These are phyloP conservation scores for Morus bassanus DNA, from an alignment of 2,797 vertebrate genomes.

Conservation along the genomic window DNA sequence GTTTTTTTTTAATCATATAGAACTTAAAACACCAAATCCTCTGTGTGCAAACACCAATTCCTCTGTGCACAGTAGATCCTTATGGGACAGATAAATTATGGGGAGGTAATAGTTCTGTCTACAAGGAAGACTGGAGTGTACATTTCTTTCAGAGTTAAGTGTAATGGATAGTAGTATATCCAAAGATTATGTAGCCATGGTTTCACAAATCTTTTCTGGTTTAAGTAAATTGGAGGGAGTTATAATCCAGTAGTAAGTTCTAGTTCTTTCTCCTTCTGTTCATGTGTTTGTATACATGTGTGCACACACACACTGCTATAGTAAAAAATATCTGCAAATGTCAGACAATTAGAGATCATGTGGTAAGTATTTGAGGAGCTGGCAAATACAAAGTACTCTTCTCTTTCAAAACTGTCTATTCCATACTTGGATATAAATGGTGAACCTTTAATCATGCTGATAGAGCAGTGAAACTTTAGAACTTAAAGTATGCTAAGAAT, in stretches of 20 bases:
- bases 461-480: background rate
- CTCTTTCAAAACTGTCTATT: background rate
- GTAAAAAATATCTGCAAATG: background rate
- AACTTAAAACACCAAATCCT: background rate
- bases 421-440: background rate
- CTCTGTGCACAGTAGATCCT: background rate
- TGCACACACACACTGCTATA: too few relatives aligned
- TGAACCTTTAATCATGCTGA: background rate
- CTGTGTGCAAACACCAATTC: background rate
- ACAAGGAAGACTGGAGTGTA: background rate
- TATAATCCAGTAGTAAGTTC: background rate
- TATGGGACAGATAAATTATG: background rate
- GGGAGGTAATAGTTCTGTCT: background rate
- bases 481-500: background rate
- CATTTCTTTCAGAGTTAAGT: background rate
- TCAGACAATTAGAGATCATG: background rate
- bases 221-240: background rate
- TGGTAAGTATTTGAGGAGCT: background rate
- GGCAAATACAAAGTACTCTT: background rate
- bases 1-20: background rate
- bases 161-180: background rate
- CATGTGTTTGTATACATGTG: background rate
- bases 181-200: background rate
- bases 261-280: background rate
- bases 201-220: background rate